Percentiles rank a stretch among this genome's conserved stretches.
Conservation (phyloP, 1,140 invertebrate species). For the Apocrypta bakeri region DNA sequence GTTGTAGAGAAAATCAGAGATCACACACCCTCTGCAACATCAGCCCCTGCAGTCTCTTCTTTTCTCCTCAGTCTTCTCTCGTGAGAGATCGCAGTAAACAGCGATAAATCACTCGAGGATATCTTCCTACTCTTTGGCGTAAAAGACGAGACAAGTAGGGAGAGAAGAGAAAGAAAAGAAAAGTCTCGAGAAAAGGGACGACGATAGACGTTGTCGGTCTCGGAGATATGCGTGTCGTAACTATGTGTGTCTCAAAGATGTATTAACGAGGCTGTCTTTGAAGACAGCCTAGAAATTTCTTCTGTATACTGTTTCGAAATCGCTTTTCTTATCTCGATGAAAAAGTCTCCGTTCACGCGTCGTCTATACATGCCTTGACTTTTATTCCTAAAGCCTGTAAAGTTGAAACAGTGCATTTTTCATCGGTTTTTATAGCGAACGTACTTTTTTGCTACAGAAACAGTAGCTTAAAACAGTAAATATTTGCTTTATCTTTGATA, state of each 20-base stretch:
- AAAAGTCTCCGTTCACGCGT: neutral
- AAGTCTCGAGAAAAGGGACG: neutral
- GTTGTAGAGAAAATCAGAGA: conserved; percentile 7
- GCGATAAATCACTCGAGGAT: conserved; percentile 6
- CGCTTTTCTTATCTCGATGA: neutral
- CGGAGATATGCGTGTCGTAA: neutral
- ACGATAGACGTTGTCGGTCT: neutral
- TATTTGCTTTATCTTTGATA: no score
- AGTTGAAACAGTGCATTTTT: no score
- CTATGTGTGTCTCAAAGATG: neutral
- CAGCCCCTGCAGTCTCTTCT: neutral
- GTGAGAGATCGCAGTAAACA: neutral
- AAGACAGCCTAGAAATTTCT: no score
- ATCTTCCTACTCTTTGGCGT: neutral
- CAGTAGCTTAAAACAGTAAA: no score
- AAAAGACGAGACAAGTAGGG: conserved; percentile 1
- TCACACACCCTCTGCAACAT: neutral
- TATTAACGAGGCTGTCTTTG: neutral
- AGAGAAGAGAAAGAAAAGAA: neutral
- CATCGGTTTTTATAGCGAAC: no score
- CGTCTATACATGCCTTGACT: no score
- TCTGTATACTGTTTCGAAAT: neutral
- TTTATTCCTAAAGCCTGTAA: no score
- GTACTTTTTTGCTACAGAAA: no score
- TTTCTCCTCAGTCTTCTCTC: conserved; percentile 33